Conservation (phyloP, 1,140 invertebrate genomes). For the Acyrthosiphon pisum region DNA sequence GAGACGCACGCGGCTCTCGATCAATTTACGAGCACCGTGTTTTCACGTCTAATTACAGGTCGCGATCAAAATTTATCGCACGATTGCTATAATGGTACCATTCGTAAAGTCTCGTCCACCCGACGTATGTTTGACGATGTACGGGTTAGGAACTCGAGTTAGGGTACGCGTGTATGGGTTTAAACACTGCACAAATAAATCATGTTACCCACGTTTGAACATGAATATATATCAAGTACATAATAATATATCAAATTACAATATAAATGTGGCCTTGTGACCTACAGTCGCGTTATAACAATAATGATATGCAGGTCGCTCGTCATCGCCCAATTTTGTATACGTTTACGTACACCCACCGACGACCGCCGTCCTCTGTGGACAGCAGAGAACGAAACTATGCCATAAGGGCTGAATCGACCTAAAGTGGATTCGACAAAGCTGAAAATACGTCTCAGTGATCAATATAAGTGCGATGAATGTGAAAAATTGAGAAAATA, state of each 20-base stretch:
- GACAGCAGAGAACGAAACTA: neutral
- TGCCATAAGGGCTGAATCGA: no score
- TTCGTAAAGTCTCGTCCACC: neutral
- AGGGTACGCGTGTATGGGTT: neutral
- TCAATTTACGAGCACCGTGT: conserved; percentile 40
- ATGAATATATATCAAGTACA: neutral
- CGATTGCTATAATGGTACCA: no score
- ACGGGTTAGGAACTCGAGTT: neutral
- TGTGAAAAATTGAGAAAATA: no score
- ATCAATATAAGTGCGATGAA: no score
- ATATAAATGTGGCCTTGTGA: neutral
- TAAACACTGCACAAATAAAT: neutral
- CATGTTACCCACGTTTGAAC: neutral
- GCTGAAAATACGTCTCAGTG: no score
- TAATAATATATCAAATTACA: neutral
- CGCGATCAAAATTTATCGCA: neutral
- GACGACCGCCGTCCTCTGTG: no score
- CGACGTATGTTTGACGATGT: neutral
- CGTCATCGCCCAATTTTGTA: neutral
- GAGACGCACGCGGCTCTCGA: neutral
- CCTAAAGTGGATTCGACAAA: no score
- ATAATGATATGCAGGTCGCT: neutral
- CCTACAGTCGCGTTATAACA: neutral
- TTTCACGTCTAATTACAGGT: conserved; percentile 36
- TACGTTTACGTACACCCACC: neutral